Evolutionary conservation across 2,113 vertebrate genomes (phyloP), one percentile per base, ranked within the genome.

Genomic region (Pavo muticus): DNA sequence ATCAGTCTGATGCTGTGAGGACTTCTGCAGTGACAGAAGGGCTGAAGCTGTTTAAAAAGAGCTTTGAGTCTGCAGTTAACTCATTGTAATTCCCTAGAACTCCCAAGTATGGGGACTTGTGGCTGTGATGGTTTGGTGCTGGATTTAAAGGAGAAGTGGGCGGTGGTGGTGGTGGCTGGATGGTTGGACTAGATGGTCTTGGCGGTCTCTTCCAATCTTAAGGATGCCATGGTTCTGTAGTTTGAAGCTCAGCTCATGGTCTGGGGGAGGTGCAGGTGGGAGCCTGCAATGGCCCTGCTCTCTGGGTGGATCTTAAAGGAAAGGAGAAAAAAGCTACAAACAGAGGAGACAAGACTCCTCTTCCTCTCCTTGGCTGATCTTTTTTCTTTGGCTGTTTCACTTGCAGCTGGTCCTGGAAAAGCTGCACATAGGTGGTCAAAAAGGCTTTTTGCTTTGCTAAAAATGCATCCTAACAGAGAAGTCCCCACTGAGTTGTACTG

Each of bases 41-140:
- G 30, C 56, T 59, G 30, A 11, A n/a, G 71, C 3, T 6, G 11
- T 25, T 88, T 59, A 57, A 78, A 90, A 81, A 75, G 17, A 76
- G 37, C 74, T 91, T 64, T 45, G 54, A 63, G 70, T 54, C 65
- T 74, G 20, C 60, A 40, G 57, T 91, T 90, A 91, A 95, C 84
- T 60, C 25, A 0, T 47, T 24, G 11, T 44, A 84, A 5, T 10
- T 72, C 17, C 47, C 80, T 12, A 3, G 32, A 19, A 1, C 14
- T 72, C 47, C 23, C 40, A 10, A 4, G 74, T 0, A 1, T 29
- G 72, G 44, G 61, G 11, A 11, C 74, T 83, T n/a, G 35, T 77
- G 69, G 21, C 1, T 30, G 5, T 1, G 13, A 21, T 7, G 68
- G 50, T 37, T 80, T 71, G 93, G 29, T 61, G 72, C 29, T 77